phyloP scores from a whole-genome alignment of 23 tunicate genomes.

The Diplosoma virens region DNA sequence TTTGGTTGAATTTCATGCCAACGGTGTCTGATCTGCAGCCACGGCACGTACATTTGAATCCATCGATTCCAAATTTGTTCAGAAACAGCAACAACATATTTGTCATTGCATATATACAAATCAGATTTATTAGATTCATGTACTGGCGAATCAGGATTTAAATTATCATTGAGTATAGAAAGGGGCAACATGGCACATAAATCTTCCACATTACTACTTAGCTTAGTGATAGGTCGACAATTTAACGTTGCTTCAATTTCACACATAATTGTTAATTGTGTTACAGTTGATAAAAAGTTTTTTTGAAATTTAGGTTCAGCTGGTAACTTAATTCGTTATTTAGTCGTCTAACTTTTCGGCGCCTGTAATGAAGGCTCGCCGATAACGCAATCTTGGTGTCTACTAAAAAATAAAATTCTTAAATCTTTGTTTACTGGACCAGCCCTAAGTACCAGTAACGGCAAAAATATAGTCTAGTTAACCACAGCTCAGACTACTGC shows the following conservation, averaged over 20 bases:
- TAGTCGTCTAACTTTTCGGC: too few relatives aligned
- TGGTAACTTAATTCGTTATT: too few relatives aligned
- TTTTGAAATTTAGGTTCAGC: too few relatives aligned
- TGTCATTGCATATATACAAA: not conserved
- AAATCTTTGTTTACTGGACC: too few relatives aligned
- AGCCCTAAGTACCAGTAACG: too few relatives aligned
- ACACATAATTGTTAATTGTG: not conserved
- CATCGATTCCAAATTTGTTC: conserved; percentile 9
- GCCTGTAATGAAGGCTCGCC: too few relatives aligned
- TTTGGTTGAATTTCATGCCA: not conserved
- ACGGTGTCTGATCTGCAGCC: conserved; percentile 17
- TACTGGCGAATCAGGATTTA: conserved; percentile 7
- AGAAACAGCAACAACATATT: conserved; percentile 10
- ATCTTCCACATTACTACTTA: not conserved
- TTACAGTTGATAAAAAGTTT: too few relatives aligned
- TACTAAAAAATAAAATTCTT: too few relatives aligned
- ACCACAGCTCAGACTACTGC: too few relatives aligned
- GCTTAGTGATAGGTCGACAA: conserved; percentile 5
- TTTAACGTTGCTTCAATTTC: conserved; percentile 4
- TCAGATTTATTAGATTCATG: conserved; percentile 1
- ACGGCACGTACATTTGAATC: conserved; percentile 3
- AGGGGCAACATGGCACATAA: not conserved
- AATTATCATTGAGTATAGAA: not conserved
- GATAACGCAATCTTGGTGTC: too few relatives aligned
- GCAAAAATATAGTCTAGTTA: too few relatives aligned